Evolutionary conservation across 2,888 invertebrate species (phyloP), one percentile per base, ranked within the genome.

Genomic region (Perizoma affinitatum): DNA sequence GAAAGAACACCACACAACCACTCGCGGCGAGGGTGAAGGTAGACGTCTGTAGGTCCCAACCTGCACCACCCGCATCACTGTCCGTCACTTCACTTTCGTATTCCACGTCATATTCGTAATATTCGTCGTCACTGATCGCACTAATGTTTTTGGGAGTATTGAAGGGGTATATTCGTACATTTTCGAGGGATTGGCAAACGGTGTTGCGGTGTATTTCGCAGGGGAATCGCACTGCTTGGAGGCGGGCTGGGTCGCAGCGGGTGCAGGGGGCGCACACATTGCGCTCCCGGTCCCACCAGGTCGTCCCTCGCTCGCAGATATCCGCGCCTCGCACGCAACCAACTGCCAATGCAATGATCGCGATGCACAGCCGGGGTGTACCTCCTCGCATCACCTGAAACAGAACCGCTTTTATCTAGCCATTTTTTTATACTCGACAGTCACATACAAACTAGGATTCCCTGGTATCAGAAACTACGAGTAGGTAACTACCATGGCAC

Each of bases 1-100:
- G 90, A 92, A 96, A 96, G 92, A 96, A 96, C 79, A 96, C 92
- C 61, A 96, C 93, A 91, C 96, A 96, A 67, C 96, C 95, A 80
- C 95, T 94, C 42, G 95, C 95, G 51, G 96, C 96, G 69, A 96
- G 86, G 63, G 95, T 94, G 75, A 96, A 92, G 58, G 95, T 95
- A 51, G 95, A 93, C 58, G 95, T 95, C 79, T 96, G 96, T 94
- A 96, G 94, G 86, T 96, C 96, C 95, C 95, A 95, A 76, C 93
- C 86, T 67, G 93, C 90, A 67, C 90, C 89, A 69, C 80, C 84
- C 69, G 74, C 80, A 48, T 82, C 83, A 74, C 68, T 71, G 54
- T 71, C 65, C 34, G 77, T 87, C 86, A 88, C 89, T 84, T 89
- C 89, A 82, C 84, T 82, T 67, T 82, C 84, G 74, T 85, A 87